A percentile compares a stretch with the other conserved stretches of the same genome.
phyloP scores from a whole-genome alignment of 2,888 invertebrate genomes.

The Schrankia costaestrigalis region DNA sequence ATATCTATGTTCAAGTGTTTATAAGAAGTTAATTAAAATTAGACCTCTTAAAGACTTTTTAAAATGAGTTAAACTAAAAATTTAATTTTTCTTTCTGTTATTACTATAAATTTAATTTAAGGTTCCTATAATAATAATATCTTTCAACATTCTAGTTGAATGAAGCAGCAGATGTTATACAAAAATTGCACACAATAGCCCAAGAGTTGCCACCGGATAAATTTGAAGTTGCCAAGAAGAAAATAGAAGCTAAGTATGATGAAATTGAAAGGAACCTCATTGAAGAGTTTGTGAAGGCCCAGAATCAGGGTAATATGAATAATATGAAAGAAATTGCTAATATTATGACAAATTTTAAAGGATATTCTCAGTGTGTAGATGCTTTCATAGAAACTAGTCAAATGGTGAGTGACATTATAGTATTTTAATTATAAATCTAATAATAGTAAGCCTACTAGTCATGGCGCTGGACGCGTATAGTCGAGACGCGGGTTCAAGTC shows the following conservation, averaged over 20 bases:
- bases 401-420: too few species aligned
- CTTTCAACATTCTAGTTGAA: conserved; percentile 82
- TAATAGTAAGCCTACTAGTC: too few species aligned
- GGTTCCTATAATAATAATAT: too few species aligned
- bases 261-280: conserved; percentile 94
- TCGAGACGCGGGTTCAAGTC: too few species aligned
- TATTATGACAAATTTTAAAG: conserved; percentile 96
- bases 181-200: conserved; percentile 96
- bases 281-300: conserved; percentile 95
- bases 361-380: conserved; percentile 97
- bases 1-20: too few species aligned
- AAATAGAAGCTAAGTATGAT: conserved; percentile 93
- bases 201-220: conserved; percentile 95
- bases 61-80: too few species aligned
- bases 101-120: too few species aligned
- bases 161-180: conserved; percentile 98
- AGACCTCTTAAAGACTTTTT: too few species aligned
- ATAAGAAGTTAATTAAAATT: too few species aligned
- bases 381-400: conserved; percentile 98
- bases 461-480: too few species aligned
- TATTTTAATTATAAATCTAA: too few species aligned
- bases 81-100: too few species aligned
- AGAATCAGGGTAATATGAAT: conserved; percentile 89
- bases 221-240: conserved; percentile 91
- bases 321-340: conserved; percentile 96